Base-by-base conservation (phyloP, 2,797 vertebrate genomes). In the Tapera naevia region DNA sequence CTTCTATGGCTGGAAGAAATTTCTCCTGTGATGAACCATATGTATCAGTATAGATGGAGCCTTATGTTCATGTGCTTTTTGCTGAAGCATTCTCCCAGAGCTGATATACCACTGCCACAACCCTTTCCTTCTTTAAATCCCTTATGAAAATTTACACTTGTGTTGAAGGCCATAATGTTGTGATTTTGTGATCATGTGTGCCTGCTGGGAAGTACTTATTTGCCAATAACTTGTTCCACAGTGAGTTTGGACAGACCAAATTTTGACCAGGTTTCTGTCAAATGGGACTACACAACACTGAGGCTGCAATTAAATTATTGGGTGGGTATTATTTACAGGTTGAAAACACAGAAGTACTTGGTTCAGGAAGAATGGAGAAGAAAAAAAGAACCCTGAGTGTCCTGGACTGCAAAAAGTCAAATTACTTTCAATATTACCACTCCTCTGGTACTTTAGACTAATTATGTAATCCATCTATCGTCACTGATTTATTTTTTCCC, bases 31-130 rank as follows among this genome's bases (percentile, higher is more conserved):
- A 8, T 21, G 15, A 19, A 39, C 18, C 5, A 1, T 11, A 7
- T 4, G 0, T 18, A 6, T 2, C 13, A 4, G 28, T 21, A 15
- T 0, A 50, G 41, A 4, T 5, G 7, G 48, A 70, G 22, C 22
- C 6, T 25, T 33, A 7, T 33, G 50, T 19, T 51, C 12, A 1
- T 0, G 0, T 6, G 46, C 21, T 50, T 51, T 58, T 54, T 18
- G 35, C 22, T 8, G 19, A 23, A 60, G 35, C 5, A 0, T 43
- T 65, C 33, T 65, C 53, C 48, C 30, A 27, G 28, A 67, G 32
- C 8, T 4, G 3, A 5, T 13, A 1, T 4, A 14, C 17, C 17
- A 5, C 19, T 60, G 41, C 62, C 30, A 16, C 11, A 10, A 28
- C 13, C 3, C 15, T 50, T 75, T 3, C 4, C 45, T 57, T 17